A percentile compares a stretch with the other conserved stretches of the same genome.
phyloP scores from a whole-genome alignment of 2,113 vertebrate genomes.

The Channa maculata region DNA sequence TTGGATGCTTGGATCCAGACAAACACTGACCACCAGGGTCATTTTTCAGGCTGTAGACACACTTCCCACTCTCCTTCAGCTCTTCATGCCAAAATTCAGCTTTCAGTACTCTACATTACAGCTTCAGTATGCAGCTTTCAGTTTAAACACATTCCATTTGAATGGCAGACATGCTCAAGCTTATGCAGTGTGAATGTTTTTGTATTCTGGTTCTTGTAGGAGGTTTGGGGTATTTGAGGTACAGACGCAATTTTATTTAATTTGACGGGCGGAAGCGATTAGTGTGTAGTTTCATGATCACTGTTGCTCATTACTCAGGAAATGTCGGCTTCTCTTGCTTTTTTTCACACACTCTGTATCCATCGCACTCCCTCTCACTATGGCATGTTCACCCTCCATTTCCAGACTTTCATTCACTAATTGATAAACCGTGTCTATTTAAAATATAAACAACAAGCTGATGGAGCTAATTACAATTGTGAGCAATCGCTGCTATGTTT shows the following conservation, averaged over 20 bases:
- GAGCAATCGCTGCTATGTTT: background rate
- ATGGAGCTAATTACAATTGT: constrained; percentile 35
- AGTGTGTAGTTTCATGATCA: constrained; percentile 63
- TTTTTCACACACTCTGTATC: constrained; percentile 20
- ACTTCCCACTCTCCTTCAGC: background rate
- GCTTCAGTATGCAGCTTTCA: background rate
- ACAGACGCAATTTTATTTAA: constrained; percentile 68
- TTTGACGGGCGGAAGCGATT: constrained; percentile 73
- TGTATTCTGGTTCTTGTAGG: constrained; percentile 32
- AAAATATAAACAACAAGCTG: background rate
- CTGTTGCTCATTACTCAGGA: constrained; percentile 64
- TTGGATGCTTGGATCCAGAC: constrained; percentile 34
- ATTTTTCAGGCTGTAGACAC: constrained; percentile 24
- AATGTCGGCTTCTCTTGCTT: constrained; percentile 47
- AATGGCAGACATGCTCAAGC: constrained; percentile 29
- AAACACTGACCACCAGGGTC: constrained; percentile 32
- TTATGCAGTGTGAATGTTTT: constrained; percentile 15
- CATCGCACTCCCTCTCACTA: constrained; percentile 22
- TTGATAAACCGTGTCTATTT: constrained; percentile 6
- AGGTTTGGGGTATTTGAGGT: constrained; percentile 47
- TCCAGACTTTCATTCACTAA: constrained; percentile 1
- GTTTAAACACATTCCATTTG: constrained; percentile 26
- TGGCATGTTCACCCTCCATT: background rate
- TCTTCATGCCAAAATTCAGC: background rate
- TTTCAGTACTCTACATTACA: constrained; percentile 1